Evolutionary conservation across 2,888 invertebrate species (phyloP).

Genomic region (Metellina segmentata): DNA sequence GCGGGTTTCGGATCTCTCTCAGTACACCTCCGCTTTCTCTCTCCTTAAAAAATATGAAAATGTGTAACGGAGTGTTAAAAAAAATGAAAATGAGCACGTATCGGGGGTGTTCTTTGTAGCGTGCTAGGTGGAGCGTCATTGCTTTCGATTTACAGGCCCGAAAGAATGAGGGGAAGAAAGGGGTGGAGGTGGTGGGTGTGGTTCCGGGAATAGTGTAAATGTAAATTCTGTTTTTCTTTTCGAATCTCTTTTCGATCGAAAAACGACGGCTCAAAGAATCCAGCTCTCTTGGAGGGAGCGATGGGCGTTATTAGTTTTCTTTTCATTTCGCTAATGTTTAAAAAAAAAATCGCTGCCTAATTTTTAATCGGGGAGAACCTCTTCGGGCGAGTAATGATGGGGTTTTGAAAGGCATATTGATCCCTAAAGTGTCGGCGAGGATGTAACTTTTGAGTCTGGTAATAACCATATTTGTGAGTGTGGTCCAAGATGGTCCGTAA

Average conservation of each 20-base stretch:
- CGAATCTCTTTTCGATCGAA: slow-evolving; percentile 63
- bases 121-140: slow-evolving; percentile 11
- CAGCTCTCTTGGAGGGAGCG: slow-evolving; percentile 6
- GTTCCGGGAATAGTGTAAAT: slow-evolving; percentile 41
- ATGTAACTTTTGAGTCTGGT: too few species aligned
- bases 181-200: not conserved
- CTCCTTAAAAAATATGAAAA: slow-evolving; percentile 64
- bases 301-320: slow-evolving; percentile 15
- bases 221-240: slow-evolving; percentile 69
- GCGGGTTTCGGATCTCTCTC: not conserved
- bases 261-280: slow-evolving; percentile 39
- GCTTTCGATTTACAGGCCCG: slow-evolving; percentile 57
- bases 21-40: not conserved
- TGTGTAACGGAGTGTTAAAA: slow-evolving; percentile 71
- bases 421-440: too few species aligned
- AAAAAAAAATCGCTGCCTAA: too few species aligned
- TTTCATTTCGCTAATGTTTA: slow-evolving; percentile 7
- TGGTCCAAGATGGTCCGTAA: not conserved
- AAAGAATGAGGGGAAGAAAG: slow-evolving; percentile 23
- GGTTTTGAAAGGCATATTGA: too few species aligned
- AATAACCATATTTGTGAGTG: too few species aligned
- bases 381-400: too few species aligned
- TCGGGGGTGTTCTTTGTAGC: slow-evolving; percentile 27
- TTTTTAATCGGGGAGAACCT: too few species aligned
- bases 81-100: slow-evolving; percentile 44